phyloP scores from a whole-genome alignment of 1,140 invertebrate genomes.

The Neocloeon triangulifer region DNA sequence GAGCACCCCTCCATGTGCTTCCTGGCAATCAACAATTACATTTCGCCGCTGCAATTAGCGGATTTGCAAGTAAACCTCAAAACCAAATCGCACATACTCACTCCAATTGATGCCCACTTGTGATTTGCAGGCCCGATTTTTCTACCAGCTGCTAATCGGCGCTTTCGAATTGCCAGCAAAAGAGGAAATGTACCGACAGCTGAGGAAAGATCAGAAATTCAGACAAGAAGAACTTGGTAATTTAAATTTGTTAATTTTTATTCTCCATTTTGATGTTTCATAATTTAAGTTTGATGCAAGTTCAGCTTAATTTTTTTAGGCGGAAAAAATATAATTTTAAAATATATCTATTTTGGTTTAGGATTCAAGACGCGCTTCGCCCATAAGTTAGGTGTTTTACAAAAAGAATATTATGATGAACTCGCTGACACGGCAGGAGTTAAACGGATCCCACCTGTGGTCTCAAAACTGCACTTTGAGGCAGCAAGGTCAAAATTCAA shows the following conservation, averaged over 20 bases:
- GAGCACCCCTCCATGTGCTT: slow-evolving; percentile 44
- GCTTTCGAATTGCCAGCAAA: slow-evolving; percentile 21
- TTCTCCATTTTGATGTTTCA: no score
- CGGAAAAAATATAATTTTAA: no score
- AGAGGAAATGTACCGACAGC: slow-evolving; percentile 23
- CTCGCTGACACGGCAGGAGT: slow-evolving; percentile 14
- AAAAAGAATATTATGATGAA: slow-evolving; percentile 20
- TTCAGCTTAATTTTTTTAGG: no score
- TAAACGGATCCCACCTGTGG: slow-evolving; percentile 12
- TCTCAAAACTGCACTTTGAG: slow-evolving; percentile 13
- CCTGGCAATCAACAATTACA: slow-evolving; percentile 35
- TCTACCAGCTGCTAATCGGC: slow-evolving; percentile 25
- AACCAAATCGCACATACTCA: slow-evolving; percentile 1
- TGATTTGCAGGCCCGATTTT: slow-evolving; percentile 31
- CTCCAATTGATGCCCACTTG: slow-evolving; percentile 9
- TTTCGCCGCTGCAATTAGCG: slow-evolving; percentile 43
- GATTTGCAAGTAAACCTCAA: slow-evolving; percentile 33
- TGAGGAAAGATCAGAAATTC: slow-evolving; percentile 15
- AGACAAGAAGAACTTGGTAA: slow-evolving; percentile 9
- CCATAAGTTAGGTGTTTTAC: slow-evolving; percentile 16
- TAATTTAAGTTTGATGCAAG: no score
- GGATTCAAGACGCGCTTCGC: no score
- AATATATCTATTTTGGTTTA: no score
- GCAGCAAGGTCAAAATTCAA: neutral
- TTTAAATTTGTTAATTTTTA: no score